These are phyloP conservation scores for Diorhabda elongata DNA, from an alignment of 1,140 invertebrate genomes.

Conservation along the genomic window DNA sequence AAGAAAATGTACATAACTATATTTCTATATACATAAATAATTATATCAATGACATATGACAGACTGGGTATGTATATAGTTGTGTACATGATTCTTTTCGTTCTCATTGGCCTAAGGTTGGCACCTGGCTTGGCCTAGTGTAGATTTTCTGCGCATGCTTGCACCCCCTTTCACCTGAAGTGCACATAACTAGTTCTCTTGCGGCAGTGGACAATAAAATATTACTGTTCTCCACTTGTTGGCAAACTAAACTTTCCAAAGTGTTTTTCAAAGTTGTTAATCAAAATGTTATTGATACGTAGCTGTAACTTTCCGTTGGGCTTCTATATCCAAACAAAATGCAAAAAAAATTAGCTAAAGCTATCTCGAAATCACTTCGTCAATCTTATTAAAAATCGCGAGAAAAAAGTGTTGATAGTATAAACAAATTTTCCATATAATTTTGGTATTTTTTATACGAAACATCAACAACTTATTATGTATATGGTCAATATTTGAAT, in stretches of 20 bases:
- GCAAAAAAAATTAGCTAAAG: no score
- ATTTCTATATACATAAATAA: neutral
- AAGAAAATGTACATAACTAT: neutral
- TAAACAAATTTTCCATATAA: no score
- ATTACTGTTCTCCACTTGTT: slow-evolving; percentile 41
- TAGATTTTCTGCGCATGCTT: slow-evolving; percentile 27
- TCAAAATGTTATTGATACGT: slow-evolving; percentile 43
- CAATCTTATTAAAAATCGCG: no score
- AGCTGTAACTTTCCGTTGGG: slow-evolving; percentile 30
- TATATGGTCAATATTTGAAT: no score
- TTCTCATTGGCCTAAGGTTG: slow-evolving; percentile 4
- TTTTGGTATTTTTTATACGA: no score
- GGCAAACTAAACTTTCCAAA: slow-evolving; percentile 39
- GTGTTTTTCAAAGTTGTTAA: slow-evolving; percentile 46
- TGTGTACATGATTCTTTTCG: slow-evolving; percentile 5
- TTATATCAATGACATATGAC: no score
- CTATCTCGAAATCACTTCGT: no score
- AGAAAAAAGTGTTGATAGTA: no score
- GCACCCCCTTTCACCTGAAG: slow-evolving; percentile 33
- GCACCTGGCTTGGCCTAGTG: slow-evolving; percentile 18
- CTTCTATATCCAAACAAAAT: neutral
- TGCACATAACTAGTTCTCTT: slow-evolving; percentile 33
- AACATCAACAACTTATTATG: no score
- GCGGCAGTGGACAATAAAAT: slow-evolving; percentile 44
- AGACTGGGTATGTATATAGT: neutral